Evolutionary conservation across 2,888 invertebrate species (phyloP).

Genomic region (Abrostola tripartita): DNA sequence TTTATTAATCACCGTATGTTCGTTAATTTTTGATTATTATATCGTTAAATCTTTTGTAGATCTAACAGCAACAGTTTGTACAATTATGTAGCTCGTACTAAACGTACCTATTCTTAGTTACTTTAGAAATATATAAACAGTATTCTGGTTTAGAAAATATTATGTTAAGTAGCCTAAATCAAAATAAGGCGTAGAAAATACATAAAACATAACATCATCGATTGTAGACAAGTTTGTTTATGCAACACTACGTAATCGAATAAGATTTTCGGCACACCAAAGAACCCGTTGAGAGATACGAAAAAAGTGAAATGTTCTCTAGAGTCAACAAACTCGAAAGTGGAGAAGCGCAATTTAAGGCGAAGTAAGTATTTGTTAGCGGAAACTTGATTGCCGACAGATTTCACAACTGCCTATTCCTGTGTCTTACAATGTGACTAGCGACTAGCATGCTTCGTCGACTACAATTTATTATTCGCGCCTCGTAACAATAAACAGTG

Average conservation of each 20-base stretch:
- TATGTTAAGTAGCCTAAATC: slow-evolving; percentile 24
- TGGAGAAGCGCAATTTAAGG: slow-evolving; percentile 64
- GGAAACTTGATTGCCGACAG: slow-evolving; percentile 65
- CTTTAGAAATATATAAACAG: neutral
- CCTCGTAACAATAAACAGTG: slow-evolving; percentile 32
- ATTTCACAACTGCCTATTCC: slow-evolving; percentile 64
- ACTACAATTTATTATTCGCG: slow-evolving; percentile 32
- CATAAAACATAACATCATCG: slow-evolving; percentile 47
- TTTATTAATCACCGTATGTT: neutral
- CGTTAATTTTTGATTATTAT: no score
- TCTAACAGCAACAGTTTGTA: neutral
- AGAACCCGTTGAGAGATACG: slow-evolving; percentile 59
- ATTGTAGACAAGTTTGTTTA: slow-evolving; percentile 61
- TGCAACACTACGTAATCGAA: slow-evolving; percentile 65
- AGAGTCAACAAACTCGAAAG: slow-evolving; percentile 72
- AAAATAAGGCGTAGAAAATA: slow-evolving; percentile 37
- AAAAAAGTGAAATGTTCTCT: slow-evolving; percentile 73
- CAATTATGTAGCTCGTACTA: no score
- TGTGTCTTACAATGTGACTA: slow-evolving; percentile 52
- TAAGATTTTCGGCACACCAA: slow-evolving; percentile 61
- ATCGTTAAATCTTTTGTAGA: neutral
- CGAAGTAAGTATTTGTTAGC: slow-evolving; percentile 60
- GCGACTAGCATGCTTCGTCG: slow-evolving; percentile 48
- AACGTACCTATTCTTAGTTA: neutral
- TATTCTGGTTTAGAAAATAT: slow-evolving; percentile 15